phyloP scores from a whole-genome alignment of 2,797 vertebrate genomes.

The Natrix natrix region DNA sequence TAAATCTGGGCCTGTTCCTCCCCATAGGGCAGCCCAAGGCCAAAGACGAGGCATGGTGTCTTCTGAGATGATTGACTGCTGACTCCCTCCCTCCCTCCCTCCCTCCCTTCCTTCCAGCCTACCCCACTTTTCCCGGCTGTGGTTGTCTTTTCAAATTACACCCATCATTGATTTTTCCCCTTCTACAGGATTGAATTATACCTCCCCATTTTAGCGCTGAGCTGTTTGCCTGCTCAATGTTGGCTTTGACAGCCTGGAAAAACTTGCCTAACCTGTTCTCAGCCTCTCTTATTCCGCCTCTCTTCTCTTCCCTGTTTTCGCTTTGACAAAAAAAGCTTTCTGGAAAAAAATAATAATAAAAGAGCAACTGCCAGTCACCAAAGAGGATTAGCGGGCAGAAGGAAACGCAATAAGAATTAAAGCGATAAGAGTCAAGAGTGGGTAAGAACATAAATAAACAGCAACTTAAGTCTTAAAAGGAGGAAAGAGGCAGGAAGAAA shows the following conservation, averaged over 20 bases:
- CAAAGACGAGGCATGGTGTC: neutral
- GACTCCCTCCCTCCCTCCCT: neutral
- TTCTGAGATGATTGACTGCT: neutral
- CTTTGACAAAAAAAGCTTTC: fast-evolving
- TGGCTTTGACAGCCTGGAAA: neutral
- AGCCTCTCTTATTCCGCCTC: neutral
- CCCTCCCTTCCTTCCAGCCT: too few relatives aligned
- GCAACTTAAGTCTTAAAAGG: neutral
- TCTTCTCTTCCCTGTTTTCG: neutral
- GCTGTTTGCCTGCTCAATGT: neutral
- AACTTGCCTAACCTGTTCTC: fast-evolving
- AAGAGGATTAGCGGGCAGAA: fast-evolving
- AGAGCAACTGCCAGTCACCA: fast-evolving
- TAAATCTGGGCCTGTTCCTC: neutral
- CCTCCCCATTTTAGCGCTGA: fast-evolving
- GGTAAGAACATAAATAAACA: neutral
- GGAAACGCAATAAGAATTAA: neutral
- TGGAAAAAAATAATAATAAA: fast-evolving
- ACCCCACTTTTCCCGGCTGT: fast-evolving
- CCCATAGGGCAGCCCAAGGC: neutral
- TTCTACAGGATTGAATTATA: neutral
- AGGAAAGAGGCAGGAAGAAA: neutral
- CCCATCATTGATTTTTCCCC: fast-evolving
- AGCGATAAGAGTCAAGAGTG: neutral
- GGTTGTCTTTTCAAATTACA: fast-evolving